Conservation (phyloP, 2,888 invertebrate genomes). For the Andrena dorsata region DNA sequence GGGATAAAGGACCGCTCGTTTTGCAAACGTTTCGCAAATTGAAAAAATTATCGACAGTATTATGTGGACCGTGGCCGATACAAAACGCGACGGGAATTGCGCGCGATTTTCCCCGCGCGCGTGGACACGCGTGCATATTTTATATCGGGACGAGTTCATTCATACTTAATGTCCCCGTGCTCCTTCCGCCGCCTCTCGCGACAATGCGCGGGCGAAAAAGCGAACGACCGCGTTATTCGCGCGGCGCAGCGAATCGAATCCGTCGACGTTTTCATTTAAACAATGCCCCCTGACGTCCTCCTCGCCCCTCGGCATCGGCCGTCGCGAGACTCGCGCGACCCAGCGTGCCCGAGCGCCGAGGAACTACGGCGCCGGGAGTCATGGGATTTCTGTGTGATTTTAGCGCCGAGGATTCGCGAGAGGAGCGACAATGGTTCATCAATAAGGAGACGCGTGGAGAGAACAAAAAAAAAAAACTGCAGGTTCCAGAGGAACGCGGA, state of each 20-base stretch:
- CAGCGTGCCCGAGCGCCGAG: not conserved
- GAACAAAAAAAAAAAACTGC: constrained; percentile 28
- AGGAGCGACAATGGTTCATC: constrained; percentile 38
- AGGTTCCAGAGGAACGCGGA: not conserved
- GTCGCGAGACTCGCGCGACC: constrained; percentile 16
- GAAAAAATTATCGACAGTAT: constrained; percentile 73
- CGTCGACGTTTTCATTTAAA: not conserved
- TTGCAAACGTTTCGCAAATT: constrained; percentile 69
- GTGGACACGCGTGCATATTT: constrained; percentile 48
- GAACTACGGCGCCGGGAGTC: not conserved
- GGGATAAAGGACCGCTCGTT: constrained; percentile 45
- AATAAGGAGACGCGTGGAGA: constrained; percentile 24
- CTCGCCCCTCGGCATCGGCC: not conserved
- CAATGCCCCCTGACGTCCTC: not conserved
- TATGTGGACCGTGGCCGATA: constrained; percentile 55
- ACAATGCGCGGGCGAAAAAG: constrained; percentile 5
- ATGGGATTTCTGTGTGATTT: not conserved
- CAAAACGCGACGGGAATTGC: constrained; percentile 47
- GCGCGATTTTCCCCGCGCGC: constrained; percentile 11
- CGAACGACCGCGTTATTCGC: not conserved
- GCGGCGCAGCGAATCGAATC: not conserved
- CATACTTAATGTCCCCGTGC: constrained; percentile 51
- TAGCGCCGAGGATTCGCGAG: not conserved
- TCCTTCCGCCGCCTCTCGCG: constrained; percentile 12
- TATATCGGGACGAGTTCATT: constrained; percentile 52